A percentile compares a stretch with the other conserved stretches of the same genome.
These are phyloP conservation scores for Sphinx pinastri DNA, from an alignment of 2,888 invertebrate genomes.

Conservation along the genomic window DNA sequence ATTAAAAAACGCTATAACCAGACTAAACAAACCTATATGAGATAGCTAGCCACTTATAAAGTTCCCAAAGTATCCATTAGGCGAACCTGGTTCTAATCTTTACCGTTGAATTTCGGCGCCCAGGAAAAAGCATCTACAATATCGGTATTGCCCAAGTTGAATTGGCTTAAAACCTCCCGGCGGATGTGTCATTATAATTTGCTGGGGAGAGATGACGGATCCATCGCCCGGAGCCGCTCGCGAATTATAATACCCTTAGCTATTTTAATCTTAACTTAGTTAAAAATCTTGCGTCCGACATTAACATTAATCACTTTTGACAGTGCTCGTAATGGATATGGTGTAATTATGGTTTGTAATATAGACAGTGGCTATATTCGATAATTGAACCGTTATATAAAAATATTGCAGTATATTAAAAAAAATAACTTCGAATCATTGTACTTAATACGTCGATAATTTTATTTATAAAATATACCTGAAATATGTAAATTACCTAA, in stretches of 20 bases:
- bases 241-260: slow-evolving; percentile 80
- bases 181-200: slow-evolving; percentile 83
- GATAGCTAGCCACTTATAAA: not conserved
- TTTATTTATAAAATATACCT: no score
- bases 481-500: no score
- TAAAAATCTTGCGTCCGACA: slow-evolving; percentile 82
- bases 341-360: slow-evolving; percentile 53
- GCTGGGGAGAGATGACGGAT: slow-evolving; percentile 80
- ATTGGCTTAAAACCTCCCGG: slow-evolving; percentile 80
- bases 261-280: slow-evolving; percentile 84
- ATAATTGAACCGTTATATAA: not conserved
- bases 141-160: slow-evolving; percentile 70
- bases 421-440: no score
- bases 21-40: not conserved
- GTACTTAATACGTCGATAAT: no score
- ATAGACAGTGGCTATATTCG: not conserved
- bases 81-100: slow-evolving; percentile 38
- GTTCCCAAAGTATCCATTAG: not conserved
- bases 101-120: slow-evolving; percentile 47
- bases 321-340: slow-evolving; percentile 78
- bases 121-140: slow-evolving; percentile 56
- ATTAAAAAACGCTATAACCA: not conserved
- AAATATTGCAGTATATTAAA: no score
- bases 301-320: slow-evolving; percentile 82
- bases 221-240: slow-evolving; percentile 68